These are phyloP conservation scores for Oryctolagus cuniculus DNA, from an alignment of 2,113 vertebrate species.

Conservation along the genomic window mOryCun1.1 NC_091436.1:10569001-10569500, in stretches of 20 bases:
- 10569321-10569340: neutral
- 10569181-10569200: conserved; percentile 48
- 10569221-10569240: neutral
- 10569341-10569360: neutral
- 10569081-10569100: too few relatives aligned
- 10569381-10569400: neutral
- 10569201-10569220: neutral
- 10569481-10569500: neutral
- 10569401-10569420: neutral
- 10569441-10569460: neutral
- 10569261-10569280: neutral
- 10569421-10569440: neutral
- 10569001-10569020: neutral
- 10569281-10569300: neutral
- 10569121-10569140: neutral
- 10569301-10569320: neutral
- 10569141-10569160: conserved; percentile 51
- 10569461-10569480: neutral
- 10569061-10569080: too few relatives aligned
- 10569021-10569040: neutral
- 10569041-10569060: too few relatives aligned
- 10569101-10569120: neutral
- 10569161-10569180: conserved; percentile 53
- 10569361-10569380: neutral
- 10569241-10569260: conserved; percentile 19